Evolutionary conservation across 2,888 invertebrate species (phyloP).

Genomic region (Latrodectus elegans): DNA sequence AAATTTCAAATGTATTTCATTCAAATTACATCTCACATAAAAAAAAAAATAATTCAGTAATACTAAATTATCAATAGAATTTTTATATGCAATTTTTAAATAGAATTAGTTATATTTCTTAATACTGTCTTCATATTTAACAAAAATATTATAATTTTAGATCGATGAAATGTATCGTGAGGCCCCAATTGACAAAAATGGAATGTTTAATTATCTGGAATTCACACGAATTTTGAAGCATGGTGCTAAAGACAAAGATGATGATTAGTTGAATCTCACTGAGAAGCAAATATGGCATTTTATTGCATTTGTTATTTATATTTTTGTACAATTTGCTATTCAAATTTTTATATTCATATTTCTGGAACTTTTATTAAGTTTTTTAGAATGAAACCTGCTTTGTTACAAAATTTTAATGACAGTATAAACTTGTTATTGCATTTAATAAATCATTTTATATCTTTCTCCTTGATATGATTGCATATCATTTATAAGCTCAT

Average conservation of each 20-base stretch:
- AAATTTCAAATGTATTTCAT: too few relatives aligned
- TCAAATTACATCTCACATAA: too few relatives aligned
- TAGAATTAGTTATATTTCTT: too few relatives aligned
- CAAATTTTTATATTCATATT: not conserved
- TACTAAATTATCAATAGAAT: not conserved
- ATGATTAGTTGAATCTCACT: slow-evolving; percentile 74
- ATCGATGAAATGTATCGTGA: slow-evolving; percentile 99
- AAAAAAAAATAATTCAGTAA: too few relatives aligned
- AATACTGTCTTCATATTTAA: too few relatives aligned
- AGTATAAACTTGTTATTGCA: slow-evolving; percentile 21
- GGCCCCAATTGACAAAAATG: slow-evolving; percentile 91
- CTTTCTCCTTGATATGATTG: not conserved
- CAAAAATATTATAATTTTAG: slow-evolving; percentile 73
- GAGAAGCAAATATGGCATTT: not conserved
- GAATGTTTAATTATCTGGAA: slow-evolving; percentile 97
- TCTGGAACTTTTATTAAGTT: not conserved
- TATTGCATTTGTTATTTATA: slow-evolving; percentile 54
- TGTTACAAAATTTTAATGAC: slow-evolving; percentile 28
- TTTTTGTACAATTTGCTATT: slow-evolving; percentile 25
- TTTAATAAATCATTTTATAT: slow-evolving; percentile 42
- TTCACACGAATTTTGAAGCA: slow-evolving; percentile 99
- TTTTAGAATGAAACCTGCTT: slow-evolving; percentile 6
- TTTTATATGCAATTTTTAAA: not conserved
- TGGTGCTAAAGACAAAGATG: slow-evolving; percentile 98
- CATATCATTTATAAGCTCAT: too few relatives aligned